Conservation (phyloP, 2,113 vertebrate species). For the Solenodon paradoxus region DNA sequence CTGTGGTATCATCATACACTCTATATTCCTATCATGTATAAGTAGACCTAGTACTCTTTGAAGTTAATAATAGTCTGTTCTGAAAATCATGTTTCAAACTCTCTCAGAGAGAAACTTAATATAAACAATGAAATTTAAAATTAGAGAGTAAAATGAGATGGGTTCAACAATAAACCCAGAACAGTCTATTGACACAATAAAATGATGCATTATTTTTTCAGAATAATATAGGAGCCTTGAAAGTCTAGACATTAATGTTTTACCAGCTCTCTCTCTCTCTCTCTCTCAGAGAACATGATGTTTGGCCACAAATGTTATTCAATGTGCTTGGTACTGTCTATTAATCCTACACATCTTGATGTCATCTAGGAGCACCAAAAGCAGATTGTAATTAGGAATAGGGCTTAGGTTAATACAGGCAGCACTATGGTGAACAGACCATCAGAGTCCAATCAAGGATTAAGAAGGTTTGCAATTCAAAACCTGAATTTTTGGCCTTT, state of each 20-base stretch:
- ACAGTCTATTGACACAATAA: not conserved
- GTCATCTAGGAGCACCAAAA: conserved; percentile 81
- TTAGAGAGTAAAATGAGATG: conserved; percentile 21
- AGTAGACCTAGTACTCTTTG: not conserved
- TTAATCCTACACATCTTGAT: conserved; percentile 85
- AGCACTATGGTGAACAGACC: conserved; percentile 74
- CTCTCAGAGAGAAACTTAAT: conserved; percentile 25
- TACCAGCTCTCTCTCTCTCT: not conserved
- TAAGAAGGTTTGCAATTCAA: conserved; percentile 77
- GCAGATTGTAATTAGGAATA: conserved; percentile 80
- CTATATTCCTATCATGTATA: not conserved
- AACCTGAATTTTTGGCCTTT: conserved; percentile 74
- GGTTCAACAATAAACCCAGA: not conserved
- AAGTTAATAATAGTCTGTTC: conserved; percentile 26
- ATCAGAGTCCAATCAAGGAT: conserved; percentile 78
- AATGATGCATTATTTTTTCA: not conserved
- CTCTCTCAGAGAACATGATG: conserved; percentile 54
- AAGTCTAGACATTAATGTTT: conserved; percentile 11
- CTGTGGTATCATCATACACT: not conserved
- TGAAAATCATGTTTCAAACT: conserved; percentile 30
- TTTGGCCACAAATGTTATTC: conserved; percentile 72
- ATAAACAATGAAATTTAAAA: conserved; percentile 30
- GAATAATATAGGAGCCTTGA: not conserved
- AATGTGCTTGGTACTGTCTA: conserved; percentile 77
- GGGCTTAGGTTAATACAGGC: conserved; percentile 77